Percentiles rank a stretch among this genome's conserved stretches.
Conservation (phyloP, 2,113 vertebrate genomes). For the Leptobrachium leishanense region DNA sequence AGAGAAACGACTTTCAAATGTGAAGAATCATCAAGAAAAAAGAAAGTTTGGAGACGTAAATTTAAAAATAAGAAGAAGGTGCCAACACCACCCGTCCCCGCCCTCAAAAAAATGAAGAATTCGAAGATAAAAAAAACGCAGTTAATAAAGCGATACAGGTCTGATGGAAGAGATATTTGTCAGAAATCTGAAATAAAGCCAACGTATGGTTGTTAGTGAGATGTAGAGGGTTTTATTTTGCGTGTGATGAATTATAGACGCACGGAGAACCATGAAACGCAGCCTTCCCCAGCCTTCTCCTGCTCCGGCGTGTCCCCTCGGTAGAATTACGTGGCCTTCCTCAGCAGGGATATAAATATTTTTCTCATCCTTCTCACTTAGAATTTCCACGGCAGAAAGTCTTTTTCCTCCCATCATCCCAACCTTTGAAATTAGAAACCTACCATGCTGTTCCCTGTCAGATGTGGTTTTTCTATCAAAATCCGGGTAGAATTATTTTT, state of each 20-base stretch:
- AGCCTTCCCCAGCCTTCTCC: neutral
- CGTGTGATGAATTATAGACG: slow-evolving; percentile 9
- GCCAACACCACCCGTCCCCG: too few species aligned
- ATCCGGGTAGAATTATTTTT: slow-evolving; percentile 38
- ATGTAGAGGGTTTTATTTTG: neutral
- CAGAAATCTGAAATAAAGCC: too few species aligned
- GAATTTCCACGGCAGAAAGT: slow-evolving; percentile 34
- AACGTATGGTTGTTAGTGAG: too few species aligned
- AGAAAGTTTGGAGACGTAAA: too few species aligned
- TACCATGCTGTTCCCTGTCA: slow-evolving; percentile 43
- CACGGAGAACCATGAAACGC: neutral
- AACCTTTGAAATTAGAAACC: slow-evolving; percentile 45
- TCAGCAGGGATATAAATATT: slow-evolving; percentile 46
- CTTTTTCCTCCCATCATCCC: slow-evolving; percentile 44
- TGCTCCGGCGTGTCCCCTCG: slow-evolving; percentile 12
- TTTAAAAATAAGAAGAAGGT: too few species aligned
- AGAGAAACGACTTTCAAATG: too few species aligned
- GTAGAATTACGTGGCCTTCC: neutral
- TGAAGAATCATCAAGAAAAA: too few species aligned
- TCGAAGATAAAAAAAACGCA: too few species aligned
- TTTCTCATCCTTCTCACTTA: slow-evolving; percentile 49
- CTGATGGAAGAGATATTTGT: too few species aligned
- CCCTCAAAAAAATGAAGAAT: too few species aligned
- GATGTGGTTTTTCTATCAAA: slow-evolving; percentile 44
- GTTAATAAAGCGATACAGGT: too few species aligned